A percentile compares a stretch with the other conserved stretches of the same genome.
Evolutionary conservation across 2,113 vertebrate genomes (phyloP).

Genomic region (Gallinago media): DNA sequence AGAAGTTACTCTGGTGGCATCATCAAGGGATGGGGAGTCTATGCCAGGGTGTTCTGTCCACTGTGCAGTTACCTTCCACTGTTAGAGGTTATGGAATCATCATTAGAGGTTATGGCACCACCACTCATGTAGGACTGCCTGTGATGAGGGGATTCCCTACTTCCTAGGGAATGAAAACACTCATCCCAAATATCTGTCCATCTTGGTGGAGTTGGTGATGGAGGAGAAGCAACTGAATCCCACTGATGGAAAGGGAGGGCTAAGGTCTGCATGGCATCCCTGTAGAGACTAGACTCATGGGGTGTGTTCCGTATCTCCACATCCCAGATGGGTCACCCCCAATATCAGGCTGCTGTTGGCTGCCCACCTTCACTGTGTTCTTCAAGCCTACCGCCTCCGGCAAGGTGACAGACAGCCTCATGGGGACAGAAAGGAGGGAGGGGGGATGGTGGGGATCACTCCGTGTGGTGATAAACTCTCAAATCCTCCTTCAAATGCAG

Average conservation of each 20-base stretch:
- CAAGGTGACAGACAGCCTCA: background rate
- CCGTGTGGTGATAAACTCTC: background rate
- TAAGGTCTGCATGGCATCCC: background rate
- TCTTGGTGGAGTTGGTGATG: background rate
- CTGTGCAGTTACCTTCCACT: background rate
- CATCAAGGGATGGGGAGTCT: background rate
- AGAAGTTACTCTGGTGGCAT: background rate
- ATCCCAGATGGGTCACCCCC: background rate
- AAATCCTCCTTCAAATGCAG: background rate
- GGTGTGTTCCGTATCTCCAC: background rate
- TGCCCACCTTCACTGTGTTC: background rate
- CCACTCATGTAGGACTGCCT: background rate
- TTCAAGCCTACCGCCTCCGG: background rate
- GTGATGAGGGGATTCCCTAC: background rate
- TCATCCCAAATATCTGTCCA: fast-evolving
- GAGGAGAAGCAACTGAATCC: background rate
- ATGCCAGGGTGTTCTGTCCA: background rate
- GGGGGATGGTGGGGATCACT: background rate
- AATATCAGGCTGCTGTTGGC: background rate
- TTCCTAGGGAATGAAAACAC: background rate
- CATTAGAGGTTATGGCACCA: background rate
- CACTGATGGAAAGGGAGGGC: background rate
- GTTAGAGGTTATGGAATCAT: background rate
- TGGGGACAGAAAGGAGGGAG: background rate
- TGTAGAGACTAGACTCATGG: background rate